Percentiles rank a stretch among this genome's conserved stretches.
Conservation (phyloP, 1,140 invertebrate genomes). For the Sinonovacula constricta region DNA sequence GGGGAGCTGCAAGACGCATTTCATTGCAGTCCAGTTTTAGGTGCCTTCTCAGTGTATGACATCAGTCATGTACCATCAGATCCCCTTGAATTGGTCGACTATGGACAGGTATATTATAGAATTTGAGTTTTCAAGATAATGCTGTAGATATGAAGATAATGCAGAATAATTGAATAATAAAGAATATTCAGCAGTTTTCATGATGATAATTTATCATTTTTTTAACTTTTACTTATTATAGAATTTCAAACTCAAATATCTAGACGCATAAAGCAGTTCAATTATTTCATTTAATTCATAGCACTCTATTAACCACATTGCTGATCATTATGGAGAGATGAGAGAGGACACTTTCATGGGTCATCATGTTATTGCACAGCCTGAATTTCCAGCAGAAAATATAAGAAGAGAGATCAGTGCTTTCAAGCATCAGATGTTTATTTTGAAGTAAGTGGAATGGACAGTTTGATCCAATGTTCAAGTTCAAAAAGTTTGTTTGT, state of each 20-base stretch:
- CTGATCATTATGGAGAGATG: constrained; percentile 22
- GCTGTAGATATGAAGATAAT: no score
- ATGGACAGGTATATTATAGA: constrained; percentile 18
- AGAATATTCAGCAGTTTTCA: neutral
- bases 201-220: constrained; percentile 7
- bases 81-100: constrained; percentile 23
- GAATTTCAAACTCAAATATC: constrained; percentile 20
- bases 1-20: constrained; percentile 31
- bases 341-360: constrained; percentile 29
- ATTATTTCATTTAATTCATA: constrained; percentile 17
- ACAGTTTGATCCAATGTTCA: constrained; percentile 17
- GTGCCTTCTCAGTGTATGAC: constrained; percentile 26
- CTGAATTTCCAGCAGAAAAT: constrained; percentile 27
- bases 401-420: constrained; percentile 23
- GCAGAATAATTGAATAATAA: constrained; percentile 1
- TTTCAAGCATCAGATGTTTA: constrained; percentile 34
- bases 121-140: neutral
- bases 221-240: constrained; percentile 11
- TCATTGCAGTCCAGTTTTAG: constrained; percentile 23
- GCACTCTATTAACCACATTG: constrained; percentile 25
- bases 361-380: constrained; percentile 20
- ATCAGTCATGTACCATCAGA: constrained; percentile 21
- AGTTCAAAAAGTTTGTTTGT: neutral
- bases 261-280: constrained; percentile 4
- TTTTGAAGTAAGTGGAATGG: constrained; percentile 15